Evolutionary conservation across 2,113 vertebrate genomes (phyloP).

Genomic region (Phoenicopterus ruber): DNA sequence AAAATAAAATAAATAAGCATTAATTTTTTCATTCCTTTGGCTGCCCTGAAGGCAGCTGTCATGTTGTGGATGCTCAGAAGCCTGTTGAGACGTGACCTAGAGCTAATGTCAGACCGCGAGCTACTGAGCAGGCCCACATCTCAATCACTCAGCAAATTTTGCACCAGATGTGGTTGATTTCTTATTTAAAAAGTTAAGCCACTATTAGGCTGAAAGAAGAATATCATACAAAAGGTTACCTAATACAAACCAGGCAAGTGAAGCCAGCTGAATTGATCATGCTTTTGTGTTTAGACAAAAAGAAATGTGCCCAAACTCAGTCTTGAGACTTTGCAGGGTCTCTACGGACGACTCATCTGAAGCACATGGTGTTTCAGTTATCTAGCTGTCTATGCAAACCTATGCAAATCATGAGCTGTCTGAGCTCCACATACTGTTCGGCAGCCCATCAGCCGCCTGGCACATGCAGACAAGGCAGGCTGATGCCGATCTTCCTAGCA

Average conservation of each 20-base stretch:
- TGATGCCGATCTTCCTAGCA: neutral
- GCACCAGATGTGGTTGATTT: neutral
- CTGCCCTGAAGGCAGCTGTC: neutral
- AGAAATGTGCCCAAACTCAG: neutral
- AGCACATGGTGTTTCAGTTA: neutral
- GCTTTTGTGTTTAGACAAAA: neutral
- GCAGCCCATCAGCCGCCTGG: neutral
- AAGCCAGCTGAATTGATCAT: neutral
- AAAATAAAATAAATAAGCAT: neutral
- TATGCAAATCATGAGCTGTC: fast-evolving
- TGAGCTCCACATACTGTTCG: neutral
- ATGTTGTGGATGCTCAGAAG: neutral
- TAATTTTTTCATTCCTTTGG: neutral
- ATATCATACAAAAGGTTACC: neutral
- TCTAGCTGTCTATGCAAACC: neutral
- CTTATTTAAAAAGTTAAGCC: neutral
- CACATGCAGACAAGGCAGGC: fast-evolving
- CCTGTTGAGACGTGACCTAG: neutral
- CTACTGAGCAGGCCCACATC: neutral
- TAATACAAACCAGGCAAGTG: neutral
- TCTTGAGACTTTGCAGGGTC: neutral
- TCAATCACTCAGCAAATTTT: neutral
- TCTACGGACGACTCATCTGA: neutral
- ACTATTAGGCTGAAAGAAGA: neutral
- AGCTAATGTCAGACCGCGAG: neutral